phyloP scores from a whole-genome alignment of 92 coral and sea anemone genomes.

The Porites divaricata region DNA sequence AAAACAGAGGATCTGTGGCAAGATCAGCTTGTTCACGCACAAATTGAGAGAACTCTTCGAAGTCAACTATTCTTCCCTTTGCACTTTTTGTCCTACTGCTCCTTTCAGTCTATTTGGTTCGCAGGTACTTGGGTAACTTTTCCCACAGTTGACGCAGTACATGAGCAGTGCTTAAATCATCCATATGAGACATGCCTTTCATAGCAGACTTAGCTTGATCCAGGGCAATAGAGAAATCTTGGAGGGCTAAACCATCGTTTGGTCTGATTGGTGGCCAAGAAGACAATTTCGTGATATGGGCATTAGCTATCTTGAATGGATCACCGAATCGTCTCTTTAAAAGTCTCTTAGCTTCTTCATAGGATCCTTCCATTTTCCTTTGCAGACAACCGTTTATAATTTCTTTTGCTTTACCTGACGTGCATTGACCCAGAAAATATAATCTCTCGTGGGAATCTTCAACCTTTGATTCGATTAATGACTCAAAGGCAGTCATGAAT shows the following conservation, averaged over 20 bases:
- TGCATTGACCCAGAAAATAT: too few species aligned
- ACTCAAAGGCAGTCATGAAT: constrained; percentile 18
- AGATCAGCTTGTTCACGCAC: constrained; percentile 61
- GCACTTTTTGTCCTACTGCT: constrained; percentile 28
- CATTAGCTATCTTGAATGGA: constrained; percentile 67
- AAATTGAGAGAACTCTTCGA: constrained; percentile 50
- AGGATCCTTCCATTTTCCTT: too few species aligned
- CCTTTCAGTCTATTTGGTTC: constrained; percentile 69
- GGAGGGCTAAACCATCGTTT: constrained; percentile 63
- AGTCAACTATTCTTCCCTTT: constrained; percentile 51
- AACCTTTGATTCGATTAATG: background rate
- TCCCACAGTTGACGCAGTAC: constrained; percentile 72
- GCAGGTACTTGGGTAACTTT: constrained; percentile 53
- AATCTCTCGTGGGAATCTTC: too few species aligned
- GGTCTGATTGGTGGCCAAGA: constrained; percentile 61
- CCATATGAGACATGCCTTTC: constrained; percentile 58
- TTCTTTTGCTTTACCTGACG: too few species aligned
- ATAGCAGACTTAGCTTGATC: constrained; percentile 64
- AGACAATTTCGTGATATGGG: constrained; percentile 50
- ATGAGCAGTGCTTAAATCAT: constrained; percentile 66
- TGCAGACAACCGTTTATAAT: too few species aligned
- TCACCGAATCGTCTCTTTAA: too few species aligned
- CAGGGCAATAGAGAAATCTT: constrained; percentile 56
- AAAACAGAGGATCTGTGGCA: constrained; percentile 61
- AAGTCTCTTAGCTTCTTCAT: too few species aligned